These are phyloP conservation scores for Dascillus cervinus DNA, from an alignment of 2,888 invertebrate genomes.

Conservation along the genomic window DNA sequence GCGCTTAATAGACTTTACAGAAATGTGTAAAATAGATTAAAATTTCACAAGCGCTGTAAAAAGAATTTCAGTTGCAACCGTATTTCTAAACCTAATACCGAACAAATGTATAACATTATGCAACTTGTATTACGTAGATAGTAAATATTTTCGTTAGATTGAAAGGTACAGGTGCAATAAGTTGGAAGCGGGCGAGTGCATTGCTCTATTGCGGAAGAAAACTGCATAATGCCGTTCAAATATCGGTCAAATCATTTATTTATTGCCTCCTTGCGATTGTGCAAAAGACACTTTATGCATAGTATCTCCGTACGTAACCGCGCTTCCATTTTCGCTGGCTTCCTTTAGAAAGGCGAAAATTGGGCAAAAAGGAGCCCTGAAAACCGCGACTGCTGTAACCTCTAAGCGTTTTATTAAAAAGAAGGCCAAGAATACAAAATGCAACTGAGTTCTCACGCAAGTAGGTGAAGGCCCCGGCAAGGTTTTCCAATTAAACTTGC, in stretches of 20 bases:
- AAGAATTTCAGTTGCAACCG: conserved; percentile 11
- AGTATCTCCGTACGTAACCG: too few relatives aligned
- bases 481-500: conserved; percentile 34
- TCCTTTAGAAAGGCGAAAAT: too few relatives aligned
- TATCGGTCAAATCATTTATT: conserved; percentile 14
- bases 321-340: too few relatives aligned
- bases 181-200: conserved; percentile 41
- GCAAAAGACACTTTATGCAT: too few relatives aligned
- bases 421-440: conserved; percentile 41
- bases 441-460: conserved; percentile 40
- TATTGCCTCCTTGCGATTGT: too few relatives aligned
- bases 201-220: conserved; percentile 19
- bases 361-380: conserved; percentile 3
- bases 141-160: conserved; percentile 45
- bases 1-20: too few relatives aligned
- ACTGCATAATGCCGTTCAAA: conserved; percentile 14
- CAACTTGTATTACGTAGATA: conserved; percentile 48
- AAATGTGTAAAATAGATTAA: too few relatives aligned
- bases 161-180: conserved; percentile 46
- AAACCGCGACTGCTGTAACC: conserved; percentile 11
- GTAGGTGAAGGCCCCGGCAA: conserved; percentile 41
- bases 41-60: too few relatives aligned
- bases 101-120: conserved; percentile 35
- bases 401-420: conserved; percentile 21
- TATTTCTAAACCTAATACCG: conserved; percentile 12